phyloP scores from a whole-genome alignment of 2,797 vertebrate genomes.

The Argentina silus region DNA sequence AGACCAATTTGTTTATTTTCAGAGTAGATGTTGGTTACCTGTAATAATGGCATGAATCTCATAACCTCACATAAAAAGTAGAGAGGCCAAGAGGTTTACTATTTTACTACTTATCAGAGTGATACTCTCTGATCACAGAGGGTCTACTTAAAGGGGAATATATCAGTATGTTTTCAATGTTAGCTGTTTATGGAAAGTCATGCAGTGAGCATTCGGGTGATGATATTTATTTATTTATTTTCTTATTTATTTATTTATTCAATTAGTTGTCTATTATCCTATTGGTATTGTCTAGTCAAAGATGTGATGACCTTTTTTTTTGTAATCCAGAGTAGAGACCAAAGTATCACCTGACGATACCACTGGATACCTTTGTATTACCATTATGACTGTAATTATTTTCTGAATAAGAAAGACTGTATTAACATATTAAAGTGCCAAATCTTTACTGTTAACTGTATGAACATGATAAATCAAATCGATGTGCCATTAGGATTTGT shows the following conservation, averaged over 20 bases:
- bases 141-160: slow-evolving; percentile 49
- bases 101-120: slow-evolving; percentile 57
- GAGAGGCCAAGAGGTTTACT: slow-evolving; percentile 33
- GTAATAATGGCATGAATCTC: slow-evolving; percentile 62
- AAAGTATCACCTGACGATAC: slow-evolving; percentile 72
- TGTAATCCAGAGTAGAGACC: slow-evolving; percentile 71
- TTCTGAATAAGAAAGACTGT: slow-evolving; percentile 66
- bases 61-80: slow-evolving; percentile 60
- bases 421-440: slow-evolving; percentile 82
- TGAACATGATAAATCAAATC: slow-evolving; percentile 51
- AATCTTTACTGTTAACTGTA: slow-evolving; percentile 72
- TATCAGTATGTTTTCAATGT: slow-evolving; percentile 38
- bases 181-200: slow-evolving; percentile 23
- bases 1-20: slow-evolving; percentile 48
- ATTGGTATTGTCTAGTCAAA: slow-evolving; percentile 45
- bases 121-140: slow-evolving; percentile 37
- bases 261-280: slow-evolving; percentile 20
- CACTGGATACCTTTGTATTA: slow-evolving; percentile 65
- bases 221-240: slow-evolving; percentile 55
- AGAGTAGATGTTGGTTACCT: slow-evolving; percentile 53
- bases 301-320: slow-evolving; percentile 62
- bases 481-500: slow-evolving; percentile 71
- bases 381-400: slow-evolving; percentile 70
- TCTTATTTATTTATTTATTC: slow-evolving; percentile 42
- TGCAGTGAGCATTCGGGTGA: slow-evolving; percentile 46